A percentile compares a stretch with the other conserved stretches of the same genome.
Conservation (phyloP, 2,113 vertebrate species). For the Motacilla tschutschensis region DNA sequence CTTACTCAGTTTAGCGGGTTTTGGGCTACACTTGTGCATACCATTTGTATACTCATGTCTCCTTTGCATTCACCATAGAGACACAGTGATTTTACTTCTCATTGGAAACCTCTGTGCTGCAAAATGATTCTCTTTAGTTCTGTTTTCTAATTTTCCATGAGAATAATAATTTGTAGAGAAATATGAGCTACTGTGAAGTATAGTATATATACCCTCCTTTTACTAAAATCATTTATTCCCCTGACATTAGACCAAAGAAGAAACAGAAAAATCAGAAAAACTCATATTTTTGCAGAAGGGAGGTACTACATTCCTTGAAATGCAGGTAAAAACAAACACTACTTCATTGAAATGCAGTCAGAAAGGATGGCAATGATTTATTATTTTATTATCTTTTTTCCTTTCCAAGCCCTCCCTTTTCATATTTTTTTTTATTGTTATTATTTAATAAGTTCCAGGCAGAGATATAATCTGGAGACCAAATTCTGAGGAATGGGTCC, state of each 20-base stretch:
- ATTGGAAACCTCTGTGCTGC: background rate
- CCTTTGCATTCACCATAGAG: background rate
- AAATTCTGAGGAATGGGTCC: background rate
- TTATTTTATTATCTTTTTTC: constrained; percentile 32
- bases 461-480: constrained; percentile 5
- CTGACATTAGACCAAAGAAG: constrained; percentile 79
- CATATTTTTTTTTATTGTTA: background rate
- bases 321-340: constrained; percentile 74
- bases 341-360: constrained; percentile 21
- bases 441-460: background rate
- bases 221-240: constrained; percentile 68
- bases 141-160: background rate
- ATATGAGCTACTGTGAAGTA: background rate
- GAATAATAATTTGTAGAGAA: background rate
- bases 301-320: constrained; percentile 77
- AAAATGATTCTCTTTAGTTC: background rate
- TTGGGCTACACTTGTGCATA: background rate
- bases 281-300: constrained; percentile 78
- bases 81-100: background rate
- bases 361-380: background rate
- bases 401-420: background rate
- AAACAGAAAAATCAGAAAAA: constrained; percentile 79
- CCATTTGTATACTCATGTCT: background rate
- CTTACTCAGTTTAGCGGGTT: background rate
- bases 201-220: constrained; percentile 1